A percentile compares a stretch with the other conserved stretches of the same genome.
Conservation (phyloP, 2,888 invertebrate species). For the Clostera curtula region DNA sequence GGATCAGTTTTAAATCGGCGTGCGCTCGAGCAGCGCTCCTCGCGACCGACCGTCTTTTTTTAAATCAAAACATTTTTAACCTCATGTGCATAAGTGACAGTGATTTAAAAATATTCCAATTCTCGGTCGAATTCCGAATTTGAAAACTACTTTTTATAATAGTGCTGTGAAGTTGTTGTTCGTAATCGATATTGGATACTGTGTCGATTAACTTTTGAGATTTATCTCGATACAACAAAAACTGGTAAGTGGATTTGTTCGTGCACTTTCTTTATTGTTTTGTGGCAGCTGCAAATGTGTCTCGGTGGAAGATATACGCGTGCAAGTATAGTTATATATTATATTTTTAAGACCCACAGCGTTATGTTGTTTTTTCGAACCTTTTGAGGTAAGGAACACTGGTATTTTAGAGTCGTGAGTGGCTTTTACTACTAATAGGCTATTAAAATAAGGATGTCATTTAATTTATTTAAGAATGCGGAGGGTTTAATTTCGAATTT, state of each 20-base stretch:
- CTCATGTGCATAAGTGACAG: slow-evolving; percentile 16
- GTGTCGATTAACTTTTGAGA: slow-evolving; percentile 49
- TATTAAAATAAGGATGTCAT: too few relatives aligned
- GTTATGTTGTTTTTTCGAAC: too few relatives aligned
- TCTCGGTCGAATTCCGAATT: slow-evolving; percentile 5
- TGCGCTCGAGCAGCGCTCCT: slow-evolving; percentile 49
- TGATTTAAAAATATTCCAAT: slow-evolving; percentile 9
- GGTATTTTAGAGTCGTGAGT: too few relatives aligned
- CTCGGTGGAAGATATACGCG: background rate
- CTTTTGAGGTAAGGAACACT: too few relatives aligned
- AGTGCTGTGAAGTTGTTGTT: slow-evolving; percentile 23
- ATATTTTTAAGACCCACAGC: too few relatives aligned
- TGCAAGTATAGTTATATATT: slow-evolving; percentile 1
- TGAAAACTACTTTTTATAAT: slow-evolving; percentile 9
- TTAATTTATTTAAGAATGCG: too few relatives aligned
- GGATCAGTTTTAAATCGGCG: slow-evolving; percentile 61
- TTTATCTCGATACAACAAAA: slow-evolving; percentile 52
- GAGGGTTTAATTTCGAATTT: too few relatives aligned
- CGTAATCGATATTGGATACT: slow-evolving; percentile 48
- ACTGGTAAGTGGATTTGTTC: slow-evolving; percentile 43
- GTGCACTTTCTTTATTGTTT: slow-evolving; percentile 35
- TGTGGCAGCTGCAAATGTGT: slow-evolving; percentile 20
- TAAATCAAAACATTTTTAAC: slow-evolving; percentile 27
- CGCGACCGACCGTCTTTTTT: slow-evolving; percentile 28
- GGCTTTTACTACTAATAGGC: too few relatives aligned